Percentiles rank a stretch among this genome's conserved stretches.
Evolutionary conservation across 2,888 invertebrate species (phyloP).

Genomic region (Pyrocoelia pectoralis): DNA sequence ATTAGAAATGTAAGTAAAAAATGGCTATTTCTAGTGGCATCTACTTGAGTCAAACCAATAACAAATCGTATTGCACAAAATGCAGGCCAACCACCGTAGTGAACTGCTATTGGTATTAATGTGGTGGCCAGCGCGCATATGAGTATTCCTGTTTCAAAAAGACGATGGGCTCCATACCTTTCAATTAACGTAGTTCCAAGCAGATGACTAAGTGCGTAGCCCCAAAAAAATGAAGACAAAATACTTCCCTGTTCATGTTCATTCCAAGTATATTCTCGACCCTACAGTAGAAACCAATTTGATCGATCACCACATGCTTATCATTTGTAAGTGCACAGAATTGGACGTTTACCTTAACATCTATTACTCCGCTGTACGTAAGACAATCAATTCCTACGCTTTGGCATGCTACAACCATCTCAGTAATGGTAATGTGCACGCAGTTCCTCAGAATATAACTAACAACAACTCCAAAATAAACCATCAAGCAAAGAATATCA

Average conservation of each 20-base stretch:
- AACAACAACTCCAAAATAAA: neutral
- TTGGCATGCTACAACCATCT: slow-evolving; percentile 6
- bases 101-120: neutral
- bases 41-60: slow-evolving; percentile 14
- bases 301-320: too few relatives aligned
- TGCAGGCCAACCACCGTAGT: neutral
- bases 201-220: neutral
- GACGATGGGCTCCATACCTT: neutral
- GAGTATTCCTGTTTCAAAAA: neutral
- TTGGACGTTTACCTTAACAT: too few relatives aligned
- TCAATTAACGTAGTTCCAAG: neutral
- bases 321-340: too few relatives aligned
- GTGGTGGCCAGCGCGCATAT: neutral
- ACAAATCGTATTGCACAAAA: neutral
- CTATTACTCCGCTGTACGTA: too few relatives aligned
- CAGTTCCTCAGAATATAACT: slow-evolving; percentile 4
- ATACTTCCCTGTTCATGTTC: neutral
- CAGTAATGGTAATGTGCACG: slow-evolving; percentile 6
- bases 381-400: neutral
- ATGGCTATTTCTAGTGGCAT: too few relatives aligned
- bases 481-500: neutral
- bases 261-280: neutral
- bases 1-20: too few relatives aligned
- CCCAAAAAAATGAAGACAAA: neutral
- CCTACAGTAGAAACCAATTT: neutral